Evolutionary conservation across 2,888 invertebrate genomes (phyloP), one percentile per base, ranked within the genome.

Genomic region (Ecdyonurus torrentis): DNA sequence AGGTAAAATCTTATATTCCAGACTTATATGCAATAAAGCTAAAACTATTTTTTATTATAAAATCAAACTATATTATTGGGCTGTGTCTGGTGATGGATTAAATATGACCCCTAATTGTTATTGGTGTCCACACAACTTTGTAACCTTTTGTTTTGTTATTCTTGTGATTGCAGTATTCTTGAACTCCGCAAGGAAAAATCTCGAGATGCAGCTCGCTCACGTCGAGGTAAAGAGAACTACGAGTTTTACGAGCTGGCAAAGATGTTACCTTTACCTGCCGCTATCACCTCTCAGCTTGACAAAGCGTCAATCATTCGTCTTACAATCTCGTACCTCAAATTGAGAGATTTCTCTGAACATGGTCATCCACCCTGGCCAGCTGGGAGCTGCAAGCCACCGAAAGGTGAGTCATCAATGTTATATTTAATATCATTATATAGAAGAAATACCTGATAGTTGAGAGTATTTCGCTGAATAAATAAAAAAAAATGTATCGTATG

Each of bases 231-330:
- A 72, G 96, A 96, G 76, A 96, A 96, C 79, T 92, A 87, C 75
- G 95, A 96, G 80, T 96, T 95, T 79, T 93, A 94, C 77, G 93
- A 94, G 79, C 80, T 96, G 74, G 94, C 95, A 67, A 93, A 90
- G 82, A 93, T 89, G 94, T 81, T 89, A 76, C 95, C 91, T 25
- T 82, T 89, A 68, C 92, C 88, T 22, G 89, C 91, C 37, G 92
- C 92, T 72, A 93, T 93, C 74, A 93, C 93, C 73, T 90, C 91
- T 73, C 92, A 92, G 79, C 81, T 95, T 79, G 93, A 94, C 78
- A 94, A 94, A 78, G 94, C 94, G 66, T 93, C 94, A 74, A 94
- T 95, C 76, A 94, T 95, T 80, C 85, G 94, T 77, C 86, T 95
- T 76, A 94, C 94, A 73, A 94, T 95, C 77, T 92, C 91, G 78